Base-by-base conservation (phyloP, 2,888 invertebrate genomes). In the Saturnia japonica region DNA sequence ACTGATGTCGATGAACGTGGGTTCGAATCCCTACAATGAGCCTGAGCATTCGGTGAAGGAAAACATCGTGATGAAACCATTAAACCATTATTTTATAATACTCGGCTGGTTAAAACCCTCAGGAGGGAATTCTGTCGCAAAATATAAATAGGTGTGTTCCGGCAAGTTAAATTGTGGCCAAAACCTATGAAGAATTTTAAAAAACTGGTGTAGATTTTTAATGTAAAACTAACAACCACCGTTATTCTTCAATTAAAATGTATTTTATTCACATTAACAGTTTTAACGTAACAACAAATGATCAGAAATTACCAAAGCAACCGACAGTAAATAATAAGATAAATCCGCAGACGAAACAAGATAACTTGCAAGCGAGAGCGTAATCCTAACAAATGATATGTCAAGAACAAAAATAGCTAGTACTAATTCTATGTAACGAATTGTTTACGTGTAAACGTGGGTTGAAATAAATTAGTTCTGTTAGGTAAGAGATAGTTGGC, bases 381-480 rank as follows among this genome's bases (percentile, higher is more conserved):
- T 40, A 40, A 64, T 40, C 64, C 11, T 64, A 64, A 64, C 40
- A 64, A 64, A 64, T 64, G 64, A 64, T 64, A 40, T n/a, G 64
- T 64, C 64, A 64, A 64, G 64, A 64, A 40, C 64, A 64, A 64
- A 64, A 64, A 40, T 64, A 40, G 34, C 64, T 14, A 19, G 11
- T 16, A 11, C 64, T 64, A 40, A 64, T 64, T 40, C 64, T 40
- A 40, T 40, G 40, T 64, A 64, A 64, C 64, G 16, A 64, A 64
- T 64, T 64, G 40, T 64, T 64, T n/a, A 64, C 64, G 64, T 64
- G 64, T 40, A 64, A 64, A 40, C 16, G 64, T 64, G 40, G 64
- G 40, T 22, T 40, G 64, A 64, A 64, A 64, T 64, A 64, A 64
- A 64, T 64, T 64, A 64, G 64, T 64, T 64, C 64, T 19, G 64